Conservation (phyloP, 2,113 vertebrate species). For the Chrysemys picta region DNA sequence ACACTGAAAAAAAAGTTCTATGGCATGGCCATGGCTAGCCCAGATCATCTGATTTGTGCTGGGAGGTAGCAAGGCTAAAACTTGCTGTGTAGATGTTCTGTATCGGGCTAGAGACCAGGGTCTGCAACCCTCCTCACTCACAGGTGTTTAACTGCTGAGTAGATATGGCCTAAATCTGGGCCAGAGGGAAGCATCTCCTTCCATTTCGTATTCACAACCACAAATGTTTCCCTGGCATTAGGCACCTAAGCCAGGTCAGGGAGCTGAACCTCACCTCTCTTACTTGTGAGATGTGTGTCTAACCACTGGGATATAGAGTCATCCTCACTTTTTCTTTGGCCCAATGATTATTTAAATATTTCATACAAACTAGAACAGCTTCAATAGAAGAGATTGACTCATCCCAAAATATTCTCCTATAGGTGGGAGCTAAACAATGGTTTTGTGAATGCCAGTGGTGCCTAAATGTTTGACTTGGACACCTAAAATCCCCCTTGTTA, state of each 20-base stretch:
- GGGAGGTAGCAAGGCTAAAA: neutral
- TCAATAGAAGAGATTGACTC: neutral
- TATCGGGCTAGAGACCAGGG: neutral
- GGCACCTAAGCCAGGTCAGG: neutral
- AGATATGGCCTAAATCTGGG: neutral
- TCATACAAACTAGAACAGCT: neutral
- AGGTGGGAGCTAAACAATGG: neutral
- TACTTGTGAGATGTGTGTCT: neutral
- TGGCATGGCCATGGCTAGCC: no score
- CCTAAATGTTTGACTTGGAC: neutral
- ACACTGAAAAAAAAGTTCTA: neutral
- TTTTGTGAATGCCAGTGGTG: neutral
- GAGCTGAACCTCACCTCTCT: neutral
- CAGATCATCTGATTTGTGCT: neutral
- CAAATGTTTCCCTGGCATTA: neutral
- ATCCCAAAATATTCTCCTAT: no score
- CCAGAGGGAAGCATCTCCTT: neutral
- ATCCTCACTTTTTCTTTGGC: neutral
- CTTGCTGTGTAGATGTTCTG: neutral
- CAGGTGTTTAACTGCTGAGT: neutral
- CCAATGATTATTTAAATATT: neutral
- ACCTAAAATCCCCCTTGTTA: neutral
- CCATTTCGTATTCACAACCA: neutral
- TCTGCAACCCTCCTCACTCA: neutral
- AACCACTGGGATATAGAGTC: neutral